Evolutionary conservation across 2,888 invertebrate genomes (phyloP).

Genomic region (Trichacis sp.): DNA sequence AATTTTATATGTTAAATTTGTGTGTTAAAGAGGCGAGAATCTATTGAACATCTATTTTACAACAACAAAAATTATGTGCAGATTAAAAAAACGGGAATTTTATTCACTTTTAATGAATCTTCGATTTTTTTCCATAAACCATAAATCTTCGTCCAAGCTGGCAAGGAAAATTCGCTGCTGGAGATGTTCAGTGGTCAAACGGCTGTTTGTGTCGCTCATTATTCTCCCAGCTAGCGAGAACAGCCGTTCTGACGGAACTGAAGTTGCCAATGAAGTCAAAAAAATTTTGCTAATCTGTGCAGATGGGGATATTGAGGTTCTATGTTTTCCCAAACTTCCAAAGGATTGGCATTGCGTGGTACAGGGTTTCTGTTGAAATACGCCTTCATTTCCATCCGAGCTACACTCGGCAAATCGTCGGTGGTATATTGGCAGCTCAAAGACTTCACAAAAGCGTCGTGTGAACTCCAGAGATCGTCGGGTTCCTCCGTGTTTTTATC

Average conservation of each 20-base stretch:
- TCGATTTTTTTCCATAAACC: too few relatives aligned
- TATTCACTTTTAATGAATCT: too few relatives aligned
- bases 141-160: not conserved
- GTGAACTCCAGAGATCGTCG: not conserved
- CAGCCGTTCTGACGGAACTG: not conserved
- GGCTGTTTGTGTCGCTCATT: not conserved
- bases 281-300: not conserved
- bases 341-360: not conserved
- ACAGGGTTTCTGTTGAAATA: not conserved
- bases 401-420: not conserved
- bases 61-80: too few relatives aligned
- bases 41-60: too few relatives aligned
- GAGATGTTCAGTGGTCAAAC: not conserved
- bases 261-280: not conserved
- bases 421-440: not conserved
- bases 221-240: not conserved
- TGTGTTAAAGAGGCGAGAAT: too few relatives aligned
- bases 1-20: too few relatives aligned
- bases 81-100: too few relatives aligned
- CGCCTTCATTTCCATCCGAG: not conserved
- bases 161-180: not conserved
- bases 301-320: not conserved
- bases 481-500: not conserved
- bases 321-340: not conserved
- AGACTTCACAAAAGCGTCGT: not conserved